Percentiles rank a stretch among this genome's conserved stretches.
Conservation (phyloP, 2,888 invertebrate genomes). For the Rhimphoctona megacephalus region DNA sequence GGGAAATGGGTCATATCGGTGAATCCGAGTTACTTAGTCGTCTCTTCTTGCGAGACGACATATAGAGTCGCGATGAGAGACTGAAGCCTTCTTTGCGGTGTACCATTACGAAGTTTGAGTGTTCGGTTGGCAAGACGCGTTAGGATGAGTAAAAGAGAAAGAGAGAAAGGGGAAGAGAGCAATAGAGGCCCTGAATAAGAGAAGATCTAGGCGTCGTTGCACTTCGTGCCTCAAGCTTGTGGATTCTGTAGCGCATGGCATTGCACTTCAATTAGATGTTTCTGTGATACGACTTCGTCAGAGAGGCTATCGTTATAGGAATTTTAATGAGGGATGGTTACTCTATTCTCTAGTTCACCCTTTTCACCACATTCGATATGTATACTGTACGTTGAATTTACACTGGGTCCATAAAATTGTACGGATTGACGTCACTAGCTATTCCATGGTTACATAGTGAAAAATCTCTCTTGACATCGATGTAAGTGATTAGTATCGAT, state of each 20-base stretch:
- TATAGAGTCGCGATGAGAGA: conserved; percentile 39
- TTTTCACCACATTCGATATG: not conserved
- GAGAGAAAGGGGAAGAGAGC: not conserved
- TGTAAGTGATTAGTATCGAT: not conserved
- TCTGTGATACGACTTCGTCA: conserved; percentile 58
- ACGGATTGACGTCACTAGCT: not conserved
- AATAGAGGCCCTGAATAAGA: conserved; percentile 43
- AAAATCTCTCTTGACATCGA: not conserved
- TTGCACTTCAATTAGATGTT: conserved; percentile 67
- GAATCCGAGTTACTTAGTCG: conserved; percentile 77
- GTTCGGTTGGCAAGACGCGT: conserved; percentile 25
- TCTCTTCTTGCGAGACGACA: conserved; percentile 69
- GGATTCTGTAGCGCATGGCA: conserved; percentile 39
- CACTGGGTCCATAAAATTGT: not conserved
- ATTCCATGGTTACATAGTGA: not conserved
- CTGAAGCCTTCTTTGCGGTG: conserved; percentile 51
- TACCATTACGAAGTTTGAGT: conserved; percentile 49
- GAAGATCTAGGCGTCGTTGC: conserved; percentile 33
- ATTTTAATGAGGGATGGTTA: conserved; percentile 62
- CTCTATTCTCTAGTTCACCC: conserved; percentile 21
- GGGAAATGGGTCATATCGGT: conserved; percentile 78
- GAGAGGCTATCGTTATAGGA: conserved; percentile 46
- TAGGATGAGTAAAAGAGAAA: conserved; percentile 18
- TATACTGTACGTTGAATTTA: not conserved
- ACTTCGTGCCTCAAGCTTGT: conserved; percentile 42